A percentile compares a stretch with the other conserved stretches of the same genome.
These are phyloP conservation scores for Albula glossodonta DNA, from an alignment of 2,113 vertebrate species.

Conservation along the genomic window DNA sequence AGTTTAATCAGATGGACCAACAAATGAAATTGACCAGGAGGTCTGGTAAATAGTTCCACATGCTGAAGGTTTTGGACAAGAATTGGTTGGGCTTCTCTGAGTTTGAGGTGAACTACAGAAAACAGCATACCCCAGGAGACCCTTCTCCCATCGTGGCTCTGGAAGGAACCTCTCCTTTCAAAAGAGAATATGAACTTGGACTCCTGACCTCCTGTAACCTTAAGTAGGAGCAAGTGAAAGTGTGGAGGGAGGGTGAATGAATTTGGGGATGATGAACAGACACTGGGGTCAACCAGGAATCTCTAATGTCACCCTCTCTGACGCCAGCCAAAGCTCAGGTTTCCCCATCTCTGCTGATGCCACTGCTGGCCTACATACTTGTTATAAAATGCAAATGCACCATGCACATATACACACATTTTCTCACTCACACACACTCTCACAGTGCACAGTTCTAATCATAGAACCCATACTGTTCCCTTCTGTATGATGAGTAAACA, in stretches of 20 bases:
- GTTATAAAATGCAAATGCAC: not conserved
- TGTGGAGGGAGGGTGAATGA: conserved; percentile 7
- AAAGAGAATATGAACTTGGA: not conserved
- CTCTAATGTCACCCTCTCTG: conserved; percentile 48
- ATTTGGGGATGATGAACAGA: conserved; percentile 16
- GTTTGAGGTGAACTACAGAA: too few species aligned
- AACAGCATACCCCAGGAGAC: not conserved
- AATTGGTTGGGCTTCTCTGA: too few species aligned
- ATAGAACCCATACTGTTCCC: conserved; percentile 18
- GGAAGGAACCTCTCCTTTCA: not conserved
- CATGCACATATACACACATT: not conserved
- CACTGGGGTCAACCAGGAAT: conserved; percentile 41
- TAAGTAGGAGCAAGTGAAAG: conserved; percentile 4
- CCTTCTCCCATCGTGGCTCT: too few species aligned
- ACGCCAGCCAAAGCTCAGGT: conserved; percentile 55
- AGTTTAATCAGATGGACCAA: too few species aligned
- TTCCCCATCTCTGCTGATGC: conserved; percentile 42
- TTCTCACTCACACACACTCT: not conserved
- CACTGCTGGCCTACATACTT: not conserved
- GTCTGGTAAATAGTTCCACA: too few species aligned
- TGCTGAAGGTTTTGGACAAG: too few species aligned
- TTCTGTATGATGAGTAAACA: conserved; percentile 56
- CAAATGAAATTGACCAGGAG: too few species aligned
- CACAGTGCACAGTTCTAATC: conserved; percentile 25
- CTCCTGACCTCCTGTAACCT: not conserved